Evolutionary conservation across 2,888 invertebrate species (phyloP), one percentile per base, ranked within the genome.

Genomic region (Oligia latruncula): DNA sequence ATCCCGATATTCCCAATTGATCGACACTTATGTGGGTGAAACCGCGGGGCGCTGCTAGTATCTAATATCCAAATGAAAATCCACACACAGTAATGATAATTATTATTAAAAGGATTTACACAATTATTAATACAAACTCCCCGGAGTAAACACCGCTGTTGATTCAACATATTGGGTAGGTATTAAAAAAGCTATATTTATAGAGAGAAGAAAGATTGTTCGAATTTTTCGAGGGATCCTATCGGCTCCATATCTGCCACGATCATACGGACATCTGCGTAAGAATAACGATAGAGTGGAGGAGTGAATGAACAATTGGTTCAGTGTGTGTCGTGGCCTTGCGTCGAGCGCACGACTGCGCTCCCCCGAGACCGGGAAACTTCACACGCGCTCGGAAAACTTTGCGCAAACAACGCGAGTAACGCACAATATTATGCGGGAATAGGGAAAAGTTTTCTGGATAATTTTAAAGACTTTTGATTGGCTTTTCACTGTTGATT

Each of bases 301-400:
- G 95, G 91, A 88, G 92, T 95, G 96, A 96, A 96, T 95, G 96
- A 95, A 93, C 95, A 95, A 95, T 93, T 93, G 93, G 93, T 92
- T 95, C 96, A 97, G 96, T 96, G 93, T 96, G 95, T 95, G 94
- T 91, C 94, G 93, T 92, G 94, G 93, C 87, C 91, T 91, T 88
- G 86, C 85, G 90, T 87, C 92, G 94, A 92, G 90, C 95, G 93
- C 91, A 91, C 93, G 90, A 91, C 88, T 92, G 92, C 87, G 87
- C 92, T 93, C 94, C 93, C 92, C 77, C 77, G 91, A 90, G 93
- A 90, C 87, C 88, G 74, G 83, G 72, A 89, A 95, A 95, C 94
- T 96, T 95, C 84, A 80, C 87, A 91, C 94, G 94, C 92, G 90
- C 86, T 89, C 87, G 81, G 84, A 71, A 90, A 92, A 91, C 88